Evolutionary conservation across 1,140 invertebrate species (phyloP), one percentile per base, ranked within the genome.

Genomic region (Brachionus manjavacas): DNA sequence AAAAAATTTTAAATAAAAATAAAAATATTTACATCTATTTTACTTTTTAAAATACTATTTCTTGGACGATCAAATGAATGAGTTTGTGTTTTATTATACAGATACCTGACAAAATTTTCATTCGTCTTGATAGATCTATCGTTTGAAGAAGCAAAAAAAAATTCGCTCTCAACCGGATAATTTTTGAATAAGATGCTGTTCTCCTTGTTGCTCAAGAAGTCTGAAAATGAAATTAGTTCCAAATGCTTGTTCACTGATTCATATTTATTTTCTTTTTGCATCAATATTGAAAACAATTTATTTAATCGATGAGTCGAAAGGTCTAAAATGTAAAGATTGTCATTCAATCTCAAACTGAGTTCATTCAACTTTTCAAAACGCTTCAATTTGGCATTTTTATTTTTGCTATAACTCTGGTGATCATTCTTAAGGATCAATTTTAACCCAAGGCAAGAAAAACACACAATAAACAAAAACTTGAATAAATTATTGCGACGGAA

Each of bases 201-300:
- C 12, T 76, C 39, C 46, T 41, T 35, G 35, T 52, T 76, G n/a
- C 6, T 11, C 12, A 68, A 60, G n/a, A 43, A 81, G 41, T 81
- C 52, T 60, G n/a, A 60, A 68, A 81, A 81, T 1, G 79, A 81
- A 28, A 81, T 60, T 14, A 81, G 16, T n/a, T 23, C 52, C n/a
- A 81, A 23, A 16, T 20, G 28, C 35, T 81, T 41, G n/a, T 64
- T 20, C 16, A 68, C 28, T 39, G 23, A 14, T 20, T 43, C 12
- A 68, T 28, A 81, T 43, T 60, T 43, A 0, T 60, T 14, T 43
- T 81, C 79, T 81, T 81, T 81, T 14, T 81, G 23, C 14, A 60
- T n/a, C 14, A 81, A 28, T 16, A 81, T 81, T 11, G 28, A 20
- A 46, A 81, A 68, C 20, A 81, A 43, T 23, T 12, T 39, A 68